A percentile compares a stretch with the other conserved stretches of the same genome.
phyloP scores from a whole-genome alignment of 2,113 vertebrate genomes.

The Sinocyclocheilus grahami region DNA sequence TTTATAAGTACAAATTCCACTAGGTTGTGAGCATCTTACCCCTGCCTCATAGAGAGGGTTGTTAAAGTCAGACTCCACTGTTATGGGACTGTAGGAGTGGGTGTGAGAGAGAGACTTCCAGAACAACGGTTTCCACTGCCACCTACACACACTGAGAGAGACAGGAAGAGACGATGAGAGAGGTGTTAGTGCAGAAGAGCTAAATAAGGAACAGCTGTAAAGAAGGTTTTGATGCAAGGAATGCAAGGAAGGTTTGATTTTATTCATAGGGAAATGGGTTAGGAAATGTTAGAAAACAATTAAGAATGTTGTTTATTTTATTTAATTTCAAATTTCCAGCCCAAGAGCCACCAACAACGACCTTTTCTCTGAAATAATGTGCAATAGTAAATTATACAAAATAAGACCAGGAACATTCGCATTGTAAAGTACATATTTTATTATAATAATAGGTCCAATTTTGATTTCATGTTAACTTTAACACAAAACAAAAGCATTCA shows the following conservation, averaged over 20 bases:
- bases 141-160: slow-evolving; percentile 74
- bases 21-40: slow-evolving; percentile 70
- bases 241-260: not conserved
- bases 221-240: not conserved
- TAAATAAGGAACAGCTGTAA: slow-evolving; percentile 26
- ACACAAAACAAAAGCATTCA: not conserved
- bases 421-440: not conserved
- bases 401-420: not conserved
- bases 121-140: slow-evolving; percentile 90
- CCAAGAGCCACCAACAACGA: too few species aligned
- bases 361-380: not conserved
- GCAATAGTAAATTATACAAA: not conserved
- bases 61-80: slow-evolving; percentile 91
- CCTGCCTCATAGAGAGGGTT: slow-evolving; percentile 93
- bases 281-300: not conserved
- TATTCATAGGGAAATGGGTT: not conserved
- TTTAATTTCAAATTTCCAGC: not conserved
- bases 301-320: not conserved
- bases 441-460: not conserved
- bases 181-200: slow-evolving; percentile 22
- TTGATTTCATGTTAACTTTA: not conserved
- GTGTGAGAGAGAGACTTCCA: slow-evolving; percentile 89
- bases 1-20: not conserved
- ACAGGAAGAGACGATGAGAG: slow-evolving; percentile 18
- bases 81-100: slow-evolving; percentile 92